Conservation (phyloP, 2,113 vertebrate genomes). For the Corynorhinus townsendii region DNA sequence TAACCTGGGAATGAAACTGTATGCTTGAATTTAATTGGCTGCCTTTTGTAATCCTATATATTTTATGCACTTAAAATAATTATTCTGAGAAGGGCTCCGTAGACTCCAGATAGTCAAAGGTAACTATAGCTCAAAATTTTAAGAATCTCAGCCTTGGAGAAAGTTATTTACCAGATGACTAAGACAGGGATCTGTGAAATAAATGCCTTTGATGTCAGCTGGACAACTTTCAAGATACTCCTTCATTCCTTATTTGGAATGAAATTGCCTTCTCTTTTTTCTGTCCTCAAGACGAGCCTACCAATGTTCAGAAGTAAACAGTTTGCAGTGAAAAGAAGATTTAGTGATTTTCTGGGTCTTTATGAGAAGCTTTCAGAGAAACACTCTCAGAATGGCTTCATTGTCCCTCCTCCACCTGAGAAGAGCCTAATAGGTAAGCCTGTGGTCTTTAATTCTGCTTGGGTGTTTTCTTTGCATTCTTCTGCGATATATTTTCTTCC, state of each 20-base stretch:
- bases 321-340: conserved; percentile 93
- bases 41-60: not conserved
- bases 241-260: conserved; percentile 2
- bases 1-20: not conserved
- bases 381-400: conserved; percentile 91
- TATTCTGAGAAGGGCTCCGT: not conserved
- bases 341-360: conserved; percentile 98
- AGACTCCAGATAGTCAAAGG: not conserved
- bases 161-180: not conserved
- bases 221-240: not conserved
- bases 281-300: conserved; percentile 87
- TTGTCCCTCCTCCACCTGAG: conserved; percentile 95
- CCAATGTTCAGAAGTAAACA: conserved; percentile 92
- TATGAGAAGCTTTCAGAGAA: conserved; percentile 96
- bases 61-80: not conserved
- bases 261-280: conserved; percentile 44
- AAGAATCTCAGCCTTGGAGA: not conserved
- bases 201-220: not conserved
- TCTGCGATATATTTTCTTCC: not conserved
- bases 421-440: conserved; percentile 95
- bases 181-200: not conserved
- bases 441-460: not conserved
- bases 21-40: conserved; percentile 23
- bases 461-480: not conserved
- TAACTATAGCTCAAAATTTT: not conserved